Base-by-base conservation (phyloP, 2,888 invertebrate genomes). In the Eupithecia centaureata region DNA sequence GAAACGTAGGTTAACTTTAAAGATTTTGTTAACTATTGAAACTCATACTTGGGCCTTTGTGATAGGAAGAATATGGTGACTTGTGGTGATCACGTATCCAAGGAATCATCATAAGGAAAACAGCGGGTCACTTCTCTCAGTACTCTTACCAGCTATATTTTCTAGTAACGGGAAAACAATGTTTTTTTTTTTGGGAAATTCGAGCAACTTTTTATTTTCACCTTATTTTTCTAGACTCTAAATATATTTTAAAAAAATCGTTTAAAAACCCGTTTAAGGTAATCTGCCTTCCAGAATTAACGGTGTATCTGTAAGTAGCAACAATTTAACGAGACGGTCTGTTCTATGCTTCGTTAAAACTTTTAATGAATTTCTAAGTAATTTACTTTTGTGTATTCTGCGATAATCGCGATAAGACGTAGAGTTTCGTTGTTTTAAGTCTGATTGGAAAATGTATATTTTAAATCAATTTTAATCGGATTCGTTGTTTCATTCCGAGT, bases 361-460 rank as follows among this genome's bases (percentile, higher is more conserved):
- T 77, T 77, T 74, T 76, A 75, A 79, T 78, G 67, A 75, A 74
- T 70, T 71, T 64, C 52, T 63, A 59, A 67, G 68, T 32, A 32
- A 57, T 57, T 30, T 57, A 57, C 57, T 57, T 57, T 57, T 57
- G 32, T 65, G 67, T 67, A 69, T 57, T 57, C 57, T 33, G 32
- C 22, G 57, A 57, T 57, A 57, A 70, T 68, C 66, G 52, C 58
- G 66, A 72, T 68, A 66, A 70, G 68, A 70, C 67, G 30, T 65
- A 32, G 65, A 54, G 57, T 63, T 72, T 65, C 63, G 32, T 22
- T 57, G 30, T 18, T 18, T 57, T 32, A 57, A 57, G 33, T 66
- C 42, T 47, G 62, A 63, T 65, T 54, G 65, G 61, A 61, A 57
- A 67, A 60, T 61, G 66, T 32, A 18, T 22, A 57, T 57, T 32